Evolutionary conservation across 2,797 vertebrate genomes (phyloP), one percentile per base, ranked within the genome.

Genomic region (Lacerta bilineata): DNA sequence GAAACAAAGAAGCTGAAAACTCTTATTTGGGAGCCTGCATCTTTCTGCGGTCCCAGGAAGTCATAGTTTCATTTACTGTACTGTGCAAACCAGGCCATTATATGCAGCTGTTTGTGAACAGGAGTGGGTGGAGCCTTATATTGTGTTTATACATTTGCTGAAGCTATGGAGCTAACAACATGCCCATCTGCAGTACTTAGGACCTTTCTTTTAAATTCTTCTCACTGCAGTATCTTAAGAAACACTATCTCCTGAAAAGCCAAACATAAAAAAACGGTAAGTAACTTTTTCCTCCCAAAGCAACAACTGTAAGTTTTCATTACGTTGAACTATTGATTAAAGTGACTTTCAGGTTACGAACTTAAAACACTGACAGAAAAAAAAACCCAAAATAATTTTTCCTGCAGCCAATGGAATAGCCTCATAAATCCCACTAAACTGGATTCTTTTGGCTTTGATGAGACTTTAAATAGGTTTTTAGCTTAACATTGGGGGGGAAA

Each of bases 221-320:
- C 33, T 84, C 66, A 59, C 8, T 15, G 27, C 13, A 84, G 50
- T 43, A 85, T 59, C 20, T 76, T 68, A 29, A 81, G 39, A 82
- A 82, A 90, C 10, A 80, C 79, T 85, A 10, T 85, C 17, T 81
- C 75, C 90, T 87, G 83, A 71, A 15, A 79, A 93, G 74, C 72
- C 76, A 85, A 77, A 91, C 91, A 71, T 83, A 91, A 33, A 83
- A 87, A 74, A 55, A 85, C 91, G 33, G 18, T 39, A 93, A 76
- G 39, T 41, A 88, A 87, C 87, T 80, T 87, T 72, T 29, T 46
- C 81, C n/a, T 80, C 69, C n/a, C 88, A 29, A 78, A 83, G 46
- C n/a, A 85, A 88, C 66, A 82, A 29, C 46, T 88, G 36, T 59
- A 88, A 43, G 76, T 85, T 80, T 50, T 23, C 76, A 87, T 81